These are phyloP conservation scores for Mobula hypostoma DNA, from an alignment of 2,113 vertebrate genomes.

Conservation along the genomic window DNA sequence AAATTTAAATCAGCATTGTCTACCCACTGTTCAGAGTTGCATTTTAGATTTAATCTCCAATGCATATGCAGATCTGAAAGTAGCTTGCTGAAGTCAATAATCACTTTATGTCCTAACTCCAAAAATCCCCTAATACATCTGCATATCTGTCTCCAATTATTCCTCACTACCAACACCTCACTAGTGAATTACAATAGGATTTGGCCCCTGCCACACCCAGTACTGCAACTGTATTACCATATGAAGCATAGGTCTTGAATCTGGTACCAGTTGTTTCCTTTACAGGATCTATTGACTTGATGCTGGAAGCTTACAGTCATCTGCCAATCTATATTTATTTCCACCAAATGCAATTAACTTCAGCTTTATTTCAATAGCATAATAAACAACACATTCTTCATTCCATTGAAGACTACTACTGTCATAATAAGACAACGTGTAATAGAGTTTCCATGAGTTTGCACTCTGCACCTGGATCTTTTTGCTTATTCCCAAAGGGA, in stretches of 20 bases:
- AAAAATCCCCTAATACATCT: background rate
- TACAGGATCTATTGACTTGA: background rate
- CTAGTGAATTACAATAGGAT: background rate
- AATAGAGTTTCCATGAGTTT: background rate
- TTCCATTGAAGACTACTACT: background rate
- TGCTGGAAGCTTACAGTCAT: background rate
- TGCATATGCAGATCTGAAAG: too few species aligned
- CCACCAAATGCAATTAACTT: background rate
- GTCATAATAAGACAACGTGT: background rate
- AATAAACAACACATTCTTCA: background rate
- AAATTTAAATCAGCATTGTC: too few species aligned
- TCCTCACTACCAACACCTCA: background rate
- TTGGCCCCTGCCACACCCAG: background rate
- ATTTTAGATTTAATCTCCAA: too few species aligned
- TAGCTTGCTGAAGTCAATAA: too few species aligned
- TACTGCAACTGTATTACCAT: background rate
- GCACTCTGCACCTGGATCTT: background rate
- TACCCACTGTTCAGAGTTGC: too few species aligned
- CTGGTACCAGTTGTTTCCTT: background rate
- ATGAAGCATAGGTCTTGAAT: background rate
- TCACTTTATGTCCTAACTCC: too few species aligned
- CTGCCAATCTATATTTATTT: background rate
- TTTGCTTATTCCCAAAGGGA: background rate
- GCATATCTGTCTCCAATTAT: background rate
- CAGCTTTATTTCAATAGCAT: background rate